Base-by-base conservation (phyloP, 2,888 invertebrate genomes). In the Drosophila borealis region DNA sequence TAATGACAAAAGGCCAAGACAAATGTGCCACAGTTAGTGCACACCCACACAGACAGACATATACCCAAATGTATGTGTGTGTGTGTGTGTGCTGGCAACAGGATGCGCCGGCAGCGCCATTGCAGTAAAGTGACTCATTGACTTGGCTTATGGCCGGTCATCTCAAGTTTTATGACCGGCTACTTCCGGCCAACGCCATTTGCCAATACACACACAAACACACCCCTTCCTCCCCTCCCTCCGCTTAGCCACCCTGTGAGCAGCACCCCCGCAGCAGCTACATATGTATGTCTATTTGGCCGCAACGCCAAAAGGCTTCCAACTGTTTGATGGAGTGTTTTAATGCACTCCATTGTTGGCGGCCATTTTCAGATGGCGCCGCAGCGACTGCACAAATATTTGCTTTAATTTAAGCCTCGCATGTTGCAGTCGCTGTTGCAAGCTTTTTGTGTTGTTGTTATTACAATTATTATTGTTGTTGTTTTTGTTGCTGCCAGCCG, bases 81-180 rank as follows among this genome's bases (percentile, higher is more conserved):
- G 29, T 25, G 25, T 29, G 29, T 29, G 29, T 29, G 8, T 29
- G 29, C 29, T 19, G 61, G 10, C 11, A 39, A 39, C 39, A 65
- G 67, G 70, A 65, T 60, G 55, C 37, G 39, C 44, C 50, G 61
- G 55, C 54, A 72, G 62, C 76, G 73, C 77, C 82, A 82, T 80
- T 86, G 84, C 80, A 72, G 75, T 62, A 74, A 87, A 86, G 71
- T 86, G 85, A 86, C 88, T 89, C 85, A 86, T 89, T 88, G 82
- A 78, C 76, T 85, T 87, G 81, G 80, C 88, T 79, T 74, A 74
- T 80, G 68, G 80, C 74, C 74, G 85, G 77, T 72, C 85, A 85
- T 88, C 81, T 90, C 78, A 75, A 89, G 83, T 89, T 89, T 89
- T 90, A 89, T 89, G 88, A 81, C 81, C 88, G 69, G 88, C 89